Evolutionary conservation across 2,888 invertebrate genomes (phyloP).

Genomic region (Perithous albicinctus): DNA sequence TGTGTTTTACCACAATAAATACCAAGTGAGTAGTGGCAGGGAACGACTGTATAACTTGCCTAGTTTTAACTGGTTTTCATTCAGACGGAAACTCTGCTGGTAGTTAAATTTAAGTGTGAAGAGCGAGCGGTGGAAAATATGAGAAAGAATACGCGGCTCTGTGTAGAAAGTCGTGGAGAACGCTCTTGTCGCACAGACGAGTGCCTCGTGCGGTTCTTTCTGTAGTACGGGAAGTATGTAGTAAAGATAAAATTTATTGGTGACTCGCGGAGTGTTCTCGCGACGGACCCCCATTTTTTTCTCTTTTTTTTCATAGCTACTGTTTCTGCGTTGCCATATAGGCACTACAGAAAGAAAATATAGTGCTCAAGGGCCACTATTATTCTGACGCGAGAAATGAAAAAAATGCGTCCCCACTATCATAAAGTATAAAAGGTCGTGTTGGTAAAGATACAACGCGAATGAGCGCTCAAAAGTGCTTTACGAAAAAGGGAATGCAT

Average conservation of each 20-base stretch:
- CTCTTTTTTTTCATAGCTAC: conserved; percentile 17
- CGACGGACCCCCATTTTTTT: conserved; percentile 4
- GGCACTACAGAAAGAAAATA: conserved; percentile 21
- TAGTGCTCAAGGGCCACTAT: conserved; percentile 4
- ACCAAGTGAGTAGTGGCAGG: not conserved
- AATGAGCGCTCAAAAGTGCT: conserved; percentile 19
- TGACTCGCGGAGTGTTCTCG: conserved; percentile 23
- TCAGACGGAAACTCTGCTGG: not conserved
- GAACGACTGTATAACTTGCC: not conserved
- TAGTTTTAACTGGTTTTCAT: not conserved
- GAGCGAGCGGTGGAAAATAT: not conserved
- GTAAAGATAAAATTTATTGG: conserved; percentile 46
- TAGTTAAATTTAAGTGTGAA: conserved; percentile 12
- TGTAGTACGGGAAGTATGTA: conserved; percentile 1
- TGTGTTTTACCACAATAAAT: not conserved
- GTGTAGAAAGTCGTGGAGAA: conserved; percentile 3
- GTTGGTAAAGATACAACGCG: conserved; percentile 1
- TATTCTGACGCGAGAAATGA: conserved; percentile 12
- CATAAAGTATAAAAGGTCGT: conserved; percentile 40
- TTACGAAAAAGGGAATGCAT: conserved; percentile 19
- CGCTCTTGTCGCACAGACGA: not conserved
- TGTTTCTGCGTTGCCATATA: conserved; percentile 33
- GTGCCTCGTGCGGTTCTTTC: not conserved
- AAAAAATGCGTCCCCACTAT: conserved; percentile 20
- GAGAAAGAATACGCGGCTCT: not conserved